These are phyloP conservation scores for Enteromius viviparus DNA, from an alignment of 2,797 vertebrate species.

Conservation along the genomic window DNA sequence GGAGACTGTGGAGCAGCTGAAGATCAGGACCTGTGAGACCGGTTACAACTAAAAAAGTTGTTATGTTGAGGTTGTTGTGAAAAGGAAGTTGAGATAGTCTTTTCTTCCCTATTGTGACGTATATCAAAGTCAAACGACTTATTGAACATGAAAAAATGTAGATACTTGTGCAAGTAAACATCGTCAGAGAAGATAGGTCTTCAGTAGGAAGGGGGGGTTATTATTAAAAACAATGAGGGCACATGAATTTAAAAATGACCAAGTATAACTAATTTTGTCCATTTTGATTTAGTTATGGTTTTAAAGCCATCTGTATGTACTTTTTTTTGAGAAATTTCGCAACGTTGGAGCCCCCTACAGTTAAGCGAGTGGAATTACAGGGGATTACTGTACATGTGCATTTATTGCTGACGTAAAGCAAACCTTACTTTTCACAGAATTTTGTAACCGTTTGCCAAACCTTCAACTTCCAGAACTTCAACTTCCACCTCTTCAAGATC, in stretches of 20 bases:
- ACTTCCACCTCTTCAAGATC: too few relatives aligned
- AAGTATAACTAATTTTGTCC: too few relatives aligned
- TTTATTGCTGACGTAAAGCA: neutral
- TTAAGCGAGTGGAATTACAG: neutral
- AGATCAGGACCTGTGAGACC: neutral
- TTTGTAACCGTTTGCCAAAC: neutral
- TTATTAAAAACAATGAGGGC: neutral
- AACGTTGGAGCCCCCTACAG: neutral
- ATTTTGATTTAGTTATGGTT: neutral
- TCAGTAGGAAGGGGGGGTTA: neutral
- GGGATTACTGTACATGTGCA: neutral
- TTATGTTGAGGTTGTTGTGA: neutral
- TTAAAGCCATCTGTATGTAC: neutral
- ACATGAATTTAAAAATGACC: neutral
- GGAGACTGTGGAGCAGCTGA: neutral
- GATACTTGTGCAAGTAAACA: neutral
- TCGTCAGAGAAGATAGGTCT: neutral
- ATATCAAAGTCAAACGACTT: neutral
- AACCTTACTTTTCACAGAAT: neutral
- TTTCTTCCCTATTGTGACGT: neutral
- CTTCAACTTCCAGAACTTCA: neutral
- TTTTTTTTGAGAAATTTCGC: neutral
- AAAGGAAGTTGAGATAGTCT: neutral
- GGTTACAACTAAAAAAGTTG: neutral
- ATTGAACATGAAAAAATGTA: neutral